Percentiles rank a stretch among this genome's conserved stretches.
phyloP scores from a whole-genome alignment of 2,797 vertebrate species.

The Brotula barbata region DNA sequence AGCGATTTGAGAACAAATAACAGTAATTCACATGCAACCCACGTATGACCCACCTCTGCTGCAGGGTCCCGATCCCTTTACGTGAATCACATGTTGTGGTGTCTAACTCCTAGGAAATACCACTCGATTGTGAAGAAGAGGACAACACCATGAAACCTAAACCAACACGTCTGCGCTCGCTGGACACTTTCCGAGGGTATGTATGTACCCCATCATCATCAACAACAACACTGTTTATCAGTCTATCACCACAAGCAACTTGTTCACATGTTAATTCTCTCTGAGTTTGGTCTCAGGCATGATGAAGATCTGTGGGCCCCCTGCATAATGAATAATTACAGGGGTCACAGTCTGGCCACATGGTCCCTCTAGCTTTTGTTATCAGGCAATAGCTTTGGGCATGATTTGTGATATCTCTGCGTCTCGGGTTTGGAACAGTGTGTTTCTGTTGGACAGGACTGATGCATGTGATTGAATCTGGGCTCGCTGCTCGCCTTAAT shows the following conservation, averaged over 20 bases:
- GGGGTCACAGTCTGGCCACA: constrained; percentile 82
- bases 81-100: constrained; percentile 1
- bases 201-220: constrained; percentile 56
- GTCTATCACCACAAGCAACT: constrained; percentile 53
- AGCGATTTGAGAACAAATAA: no score
- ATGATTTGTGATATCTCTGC: constrained; percentile 73
- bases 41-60: no score
- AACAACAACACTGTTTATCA: constrained; percentile 47
- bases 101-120: constrained; percentile 50
- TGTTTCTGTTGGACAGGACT: constrained; percentile 83
- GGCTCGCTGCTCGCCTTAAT: constrained; percentile 80
- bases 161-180: constrained; percentile 73
- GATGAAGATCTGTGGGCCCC: constrained; percentile 70
- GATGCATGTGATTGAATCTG: constrained; percentile 85
- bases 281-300: constrained; percentile 55
- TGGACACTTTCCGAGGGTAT: constrained; percentile 83
- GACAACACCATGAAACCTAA: constrained; percentile 43
- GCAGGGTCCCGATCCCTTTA: no score
- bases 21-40: no score
- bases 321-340: constrained; percentile 72
- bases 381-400: constrained; percentile 75
- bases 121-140: constrained; percentile 28
- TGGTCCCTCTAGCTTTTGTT: constrained; percentile 74
- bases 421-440: constrained; percentile 73
- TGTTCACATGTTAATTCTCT: constrained; percentile 62